Evolutionary conservation across 1,140 invertebrate species (phyloP), one percentile per base, ranked within the genome.

Genomic region (Cyclargus thomasi): DNA sequence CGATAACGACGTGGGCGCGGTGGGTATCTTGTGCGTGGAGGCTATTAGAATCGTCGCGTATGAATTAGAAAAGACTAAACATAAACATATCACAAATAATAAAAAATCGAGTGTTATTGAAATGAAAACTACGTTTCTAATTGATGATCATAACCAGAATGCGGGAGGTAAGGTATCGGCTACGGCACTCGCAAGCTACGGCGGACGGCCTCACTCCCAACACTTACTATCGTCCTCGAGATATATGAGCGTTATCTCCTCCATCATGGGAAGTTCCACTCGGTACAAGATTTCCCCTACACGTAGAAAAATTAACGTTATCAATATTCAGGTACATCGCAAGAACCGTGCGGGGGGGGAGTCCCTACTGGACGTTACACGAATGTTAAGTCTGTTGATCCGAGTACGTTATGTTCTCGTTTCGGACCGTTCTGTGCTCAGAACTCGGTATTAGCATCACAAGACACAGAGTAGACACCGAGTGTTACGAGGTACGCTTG

Each of bases 231-330:
- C 90, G 89, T 91, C 95, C 94, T 96, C 95, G 94, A 96, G 94
- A 95, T 95, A 95, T 92, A 96, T 95, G 92, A 96, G 94, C 88
- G 95, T 96, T 92, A 96, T 95, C 93, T 96, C 95, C 93, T 96
- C 95, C 94, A 95, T 95, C 94, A 95, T 95, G 91, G 95, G 95
- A 92, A 96, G 94, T 93, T 95, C 95, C 93, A 96, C 95, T 92
- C 95, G 94, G 93, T 95, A 96, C 93, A 96, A 95, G 93, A 96
- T 95, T 94, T 96, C 95, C 92, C 93, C 94, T 95, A 92, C 93
- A 94, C 93, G 94, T 91, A 92, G 87, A 92, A 92, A 92, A 93
- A 90, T 92, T 92, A 90, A 91, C 29, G 29, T 29, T 91, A 92
- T 92, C 92, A 92, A 87, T 70, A 86, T 83, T 84, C 80, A 77